These are phyloP conservation scores for Lepidostoma basale DNA, from an alignment of 1,140 invertebrate species.

Conservation along the genomic window DNA sequence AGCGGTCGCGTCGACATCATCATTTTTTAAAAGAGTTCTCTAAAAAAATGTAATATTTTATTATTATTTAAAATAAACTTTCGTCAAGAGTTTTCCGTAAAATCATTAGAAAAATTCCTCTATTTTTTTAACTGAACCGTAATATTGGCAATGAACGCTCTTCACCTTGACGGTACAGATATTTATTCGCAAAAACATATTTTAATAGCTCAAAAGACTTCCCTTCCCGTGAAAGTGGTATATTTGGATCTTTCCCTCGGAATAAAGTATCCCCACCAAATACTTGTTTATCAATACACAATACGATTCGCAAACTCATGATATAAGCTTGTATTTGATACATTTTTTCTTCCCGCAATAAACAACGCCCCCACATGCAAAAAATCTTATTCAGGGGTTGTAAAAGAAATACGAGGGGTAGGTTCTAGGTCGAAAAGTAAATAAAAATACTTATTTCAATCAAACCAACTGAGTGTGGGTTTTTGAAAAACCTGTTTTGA, in stretches of 20 bases:
- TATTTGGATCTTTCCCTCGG: constrained; percentile 6
- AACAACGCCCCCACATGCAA: constrained; percentile 12
- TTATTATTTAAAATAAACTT: no score
- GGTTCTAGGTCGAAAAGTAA: background rate
- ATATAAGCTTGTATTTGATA: constrained; percentile 34
- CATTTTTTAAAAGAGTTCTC: no score
- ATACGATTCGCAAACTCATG: constrained; percentile 33
- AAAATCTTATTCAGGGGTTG: constrained; percentile 1
- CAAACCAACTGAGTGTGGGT: background rate
- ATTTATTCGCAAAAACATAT: constrained; percentile 38
- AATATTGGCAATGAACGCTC: no score
- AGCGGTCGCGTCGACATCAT: no score
- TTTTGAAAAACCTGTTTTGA: background rate
- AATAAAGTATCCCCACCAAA: constrained; percentile 21
- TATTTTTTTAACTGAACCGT: no score
- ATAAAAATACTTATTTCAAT: background rate
- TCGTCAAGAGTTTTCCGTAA: no score
- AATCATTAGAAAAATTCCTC: no score
- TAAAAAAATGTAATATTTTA: no score
- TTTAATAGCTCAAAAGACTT: constrained; percentile 33
- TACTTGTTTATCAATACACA: constrained; percentile 36
- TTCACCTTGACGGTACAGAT: background rate
- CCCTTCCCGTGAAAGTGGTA: constrained; percentile 4
- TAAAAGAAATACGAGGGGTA: background rate
- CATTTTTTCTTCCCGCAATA: constrained; percentile 29